Evolutionary conservation across 2,113 vertebrate species (phyloP).

Genomic region (Anthoscopus minutus): DNA sequence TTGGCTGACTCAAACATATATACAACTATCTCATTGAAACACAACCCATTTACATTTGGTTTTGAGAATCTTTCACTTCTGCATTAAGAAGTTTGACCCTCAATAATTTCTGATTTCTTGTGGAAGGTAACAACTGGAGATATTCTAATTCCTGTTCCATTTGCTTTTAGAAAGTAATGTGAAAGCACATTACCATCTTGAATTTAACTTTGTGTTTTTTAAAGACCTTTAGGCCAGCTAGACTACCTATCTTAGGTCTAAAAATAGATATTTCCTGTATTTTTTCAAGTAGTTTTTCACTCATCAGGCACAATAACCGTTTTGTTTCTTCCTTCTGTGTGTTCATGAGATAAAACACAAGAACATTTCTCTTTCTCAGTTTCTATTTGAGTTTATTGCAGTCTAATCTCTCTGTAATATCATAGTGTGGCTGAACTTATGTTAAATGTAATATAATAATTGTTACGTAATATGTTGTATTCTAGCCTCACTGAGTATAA

Average conservation of each 20-base stretch:
- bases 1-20: background rate
- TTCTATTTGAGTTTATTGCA: background rate
- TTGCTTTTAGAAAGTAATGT: background rate
- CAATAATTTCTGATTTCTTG: background rate
- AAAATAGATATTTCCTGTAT: background rate
- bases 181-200: background rate
- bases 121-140: background rate
- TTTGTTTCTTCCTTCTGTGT: background rate
- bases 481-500: background rate
- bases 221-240: background rate
- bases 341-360: background rate
- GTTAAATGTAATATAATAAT: background rate
- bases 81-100: background rate
- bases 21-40: background rate
- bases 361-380: background rate
- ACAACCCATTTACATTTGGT: background rate
- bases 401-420: background rate
- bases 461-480: background rate
- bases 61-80: background rate
- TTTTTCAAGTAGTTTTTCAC: background rate
- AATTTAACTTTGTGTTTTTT: background rate
- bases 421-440: background rate
- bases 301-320: background rate
- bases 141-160: background rate
- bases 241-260: background rate